Evolutionary conservation across 2,888 invertebrate genomes (phyloP), one percentile per base, ranked within the genome.

Genomic region (Calephelis perditalis): DNA sequence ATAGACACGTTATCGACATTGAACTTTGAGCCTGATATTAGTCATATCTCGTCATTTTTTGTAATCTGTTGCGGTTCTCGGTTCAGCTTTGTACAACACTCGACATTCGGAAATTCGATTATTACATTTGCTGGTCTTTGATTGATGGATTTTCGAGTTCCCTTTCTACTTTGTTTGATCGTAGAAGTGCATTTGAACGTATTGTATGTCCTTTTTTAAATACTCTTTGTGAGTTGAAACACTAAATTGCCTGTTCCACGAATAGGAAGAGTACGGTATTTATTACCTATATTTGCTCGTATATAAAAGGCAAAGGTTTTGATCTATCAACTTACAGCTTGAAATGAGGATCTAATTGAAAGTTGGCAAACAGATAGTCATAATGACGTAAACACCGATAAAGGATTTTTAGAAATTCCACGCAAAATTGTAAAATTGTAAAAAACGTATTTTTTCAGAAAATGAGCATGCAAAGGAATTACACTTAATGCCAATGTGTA

Each of bases 1-100:
- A 75, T 75, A 76, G 78, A 76, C 74, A 73, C 78, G 79, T 65
- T 70, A 86, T 86, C 82, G 86, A 82, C 84, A 81, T 77, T 70
- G 81, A 84, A 82, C 85, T 86, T 82, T 81, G 82, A 78, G 77
- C 79, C 79, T 81, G 82, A 84, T 87, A 87, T 88, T 86, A 88
- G 84, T 81, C 82, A 80, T 79, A 78, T 80, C 79, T 76, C 65
- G 63, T 65, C 67, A 69, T 68, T 71, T 69, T 71, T 70, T 71
- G 72, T 72, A 73, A 73, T 74, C 82, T 84, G 85, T 84, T 86
- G 85, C 78, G 84, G 84, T 86, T 80, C 81, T 55, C 81, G 80
- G 81, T 81, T 68, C 78, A 84, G 76, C 84, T 88, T 88, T 87
- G 86, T 82, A 79, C 83, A 79, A 81, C 81, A 77, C 82, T 84